Conservation (phyloP, 2,113 vertebrate species). For the Bostrychus sinensis region DNA sequence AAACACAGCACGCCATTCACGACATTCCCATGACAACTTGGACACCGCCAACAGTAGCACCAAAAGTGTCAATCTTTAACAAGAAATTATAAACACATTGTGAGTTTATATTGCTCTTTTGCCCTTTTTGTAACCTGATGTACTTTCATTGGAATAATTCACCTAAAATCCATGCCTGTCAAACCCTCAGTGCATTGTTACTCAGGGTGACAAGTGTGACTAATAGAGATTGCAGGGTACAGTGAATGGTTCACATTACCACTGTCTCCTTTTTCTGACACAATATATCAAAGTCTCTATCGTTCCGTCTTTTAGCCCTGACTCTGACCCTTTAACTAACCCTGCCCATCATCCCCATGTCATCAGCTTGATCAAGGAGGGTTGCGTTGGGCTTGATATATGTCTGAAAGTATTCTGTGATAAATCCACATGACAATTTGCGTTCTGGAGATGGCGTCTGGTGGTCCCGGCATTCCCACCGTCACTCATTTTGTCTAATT, state of each 20-base stretch:
- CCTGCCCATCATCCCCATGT: slow-evolving; percentile 55
- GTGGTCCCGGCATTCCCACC: slow-evolving; percentile 32
- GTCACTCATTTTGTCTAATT: slow-evolving; percentile 21
- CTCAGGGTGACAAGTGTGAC: slow-evolving; percentile 31
- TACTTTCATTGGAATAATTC: neutral
- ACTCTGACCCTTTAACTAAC: slow-evolving; percentile 52
- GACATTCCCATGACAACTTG: slow-evolving; percentile 58
- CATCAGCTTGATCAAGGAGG: slow-evolving; percentile 46
- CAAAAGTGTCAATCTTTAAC: slow-evolving; percentile 30
- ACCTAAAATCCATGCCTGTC: slow-evolving; percentile 11
- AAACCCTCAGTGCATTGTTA: slow-evolving; percentile 31
- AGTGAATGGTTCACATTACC: slow-evolving; percentile 70
- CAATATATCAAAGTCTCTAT: slow-evolving; percentile 51
- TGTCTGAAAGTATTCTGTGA: slow-evolving; percentile 44
- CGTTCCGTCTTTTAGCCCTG: slow-evolving; percentile 34
- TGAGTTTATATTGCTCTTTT: neutral
- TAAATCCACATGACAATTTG: slow-evolving; percentile 48
- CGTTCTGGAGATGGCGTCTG: slow-evolving; percentile 27
- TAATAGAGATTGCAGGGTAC: slow-evolving; percentile 57
- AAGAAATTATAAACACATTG: neutral
- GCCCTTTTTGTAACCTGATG: neutral
- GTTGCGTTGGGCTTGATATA: slow-evolving; percentile 50
- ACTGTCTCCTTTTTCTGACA: slow-evolving; percentile 50
- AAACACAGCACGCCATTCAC: slow-evolving; percentile 65
- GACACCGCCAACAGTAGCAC: slow-evolving; percentile 21